Evolutionary conservation across 2,797 vertebrate genomes (phyloP), one percentile per base, ranked within the genome.

Genomic region (Amazona ochrocephala): DNA sequence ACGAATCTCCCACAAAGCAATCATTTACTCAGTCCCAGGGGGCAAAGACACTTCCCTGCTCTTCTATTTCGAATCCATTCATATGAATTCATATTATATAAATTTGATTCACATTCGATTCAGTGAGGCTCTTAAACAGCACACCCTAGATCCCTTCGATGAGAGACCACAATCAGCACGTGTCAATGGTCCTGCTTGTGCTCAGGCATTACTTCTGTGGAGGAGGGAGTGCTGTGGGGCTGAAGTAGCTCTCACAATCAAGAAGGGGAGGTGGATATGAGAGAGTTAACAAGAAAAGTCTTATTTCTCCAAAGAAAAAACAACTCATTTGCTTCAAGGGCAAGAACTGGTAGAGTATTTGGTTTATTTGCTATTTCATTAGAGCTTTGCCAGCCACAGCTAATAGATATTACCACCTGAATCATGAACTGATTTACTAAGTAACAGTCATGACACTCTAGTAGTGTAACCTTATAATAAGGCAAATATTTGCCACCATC

Each of bases 401-500:
- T 91, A 95, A 86, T 70, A 88, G 95, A 66, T 86, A 92, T 81
- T 84, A 45, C 82, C 89, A 90, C 73, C 91, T 94, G 76, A 96
- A 94, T 86, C 87, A 86, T 39, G 70, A 76, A 47, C 76, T 92
- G 91, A 94, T 94, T 95, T 93, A 88, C 89, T 81, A 88, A 95
- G 81, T 66, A 93, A 81, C 85, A 91, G 87, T 91, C 95, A 77
- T 77, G 95, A 96, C 91, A 91, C 93, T 94, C 95, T 70, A 84
- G 84, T 71, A 94, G 85, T 75, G 47, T 60, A 93, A 93, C 74
- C 22, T 90, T 47, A 82, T 78, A 90, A 91, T 76, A 97, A 94
- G 85, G 96, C 96, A 95, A 94, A 96, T 96, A 97, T 96, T 97
- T 97, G 93, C 91, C 94, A 81, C 94, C 96, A 97, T 97, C 96